Evolutionary conservation across 2,797 vertebrate species (phyloP).

Genomic region (Danio choprae): DNA sequence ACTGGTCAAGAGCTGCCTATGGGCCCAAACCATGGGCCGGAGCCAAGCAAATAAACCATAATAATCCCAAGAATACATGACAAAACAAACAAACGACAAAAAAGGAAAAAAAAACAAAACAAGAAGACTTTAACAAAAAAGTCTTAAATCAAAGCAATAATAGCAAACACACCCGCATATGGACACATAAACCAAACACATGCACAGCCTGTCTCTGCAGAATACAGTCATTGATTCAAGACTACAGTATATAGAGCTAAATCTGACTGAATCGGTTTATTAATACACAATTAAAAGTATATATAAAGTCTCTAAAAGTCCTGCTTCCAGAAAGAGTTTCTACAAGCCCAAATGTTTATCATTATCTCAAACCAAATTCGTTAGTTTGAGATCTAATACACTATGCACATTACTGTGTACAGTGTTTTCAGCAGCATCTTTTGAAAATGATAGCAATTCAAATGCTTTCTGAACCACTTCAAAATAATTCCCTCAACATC

Average conservation of each 20-base stretch:
- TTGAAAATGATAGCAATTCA: not conserved
- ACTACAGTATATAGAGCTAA: not conserved
- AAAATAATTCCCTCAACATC: not conserved
- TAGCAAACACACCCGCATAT: slow-evolving; percentile 49
- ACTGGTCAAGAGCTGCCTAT: slow-evolving; percentile 90
- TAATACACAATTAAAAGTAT: not conserved
- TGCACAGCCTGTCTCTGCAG: not conserved
- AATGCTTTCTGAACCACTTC: not conserved
- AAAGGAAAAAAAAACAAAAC: slow-evolving; percentile 66
- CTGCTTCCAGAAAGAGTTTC: not conserved
- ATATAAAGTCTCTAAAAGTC: not conserved
- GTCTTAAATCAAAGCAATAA: slow-evolving; percentile 64
- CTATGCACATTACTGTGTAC: not conserved
- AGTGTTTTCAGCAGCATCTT: not conserved
- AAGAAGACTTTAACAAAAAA: slow-evolving; percentile 55
- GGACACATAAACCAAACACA: slow-evolving; percentile 22
- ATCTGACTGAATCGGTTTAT: not conserved
- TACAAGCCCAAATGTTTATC: not conserved
- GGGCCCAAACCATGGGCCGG: slow-evolving; percentile 77
- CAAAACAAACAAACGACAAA: slow-evolving; percentile 70
- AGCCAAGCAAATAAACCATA: slow-evolving; percentile 78
- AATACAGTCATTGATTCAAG: not conserved
- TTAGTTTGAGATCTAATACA: not conserved
- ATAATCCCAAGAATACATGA: slow-evolving; percentile 68
- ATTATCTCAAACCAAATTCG: not conserved